Evolutionary conservation across 2,113 vertebrate species (phyloP).

Genomic region (Lamprotornis superbus): DNA sequence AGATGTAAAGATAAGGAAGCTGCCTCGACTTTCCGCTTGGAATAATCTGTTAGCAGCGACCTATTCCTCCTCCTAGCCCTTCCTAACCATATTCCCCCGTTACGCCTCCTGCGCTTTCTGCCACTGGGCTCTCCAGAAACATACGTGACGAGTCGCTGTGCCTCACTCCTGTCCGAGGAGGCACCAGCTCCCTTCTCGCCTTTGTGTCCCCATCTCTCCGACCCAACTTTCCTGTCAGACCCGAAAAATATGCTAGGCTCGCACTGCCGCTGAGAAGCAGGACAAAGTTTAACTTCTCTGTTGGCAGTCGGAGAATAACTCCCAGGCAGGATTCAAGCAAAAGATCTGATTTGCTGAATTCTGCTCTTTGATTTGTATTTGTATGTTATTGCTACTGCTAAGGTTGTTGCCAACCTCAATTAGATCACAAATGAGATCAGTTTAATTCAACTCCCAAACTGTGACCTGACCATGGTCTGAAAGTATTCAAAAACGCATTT

Average conservation of each 20-base stretch:
- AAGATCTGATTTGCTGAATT: constrained; percentile 79
- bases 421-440: constrained; percentile 83
- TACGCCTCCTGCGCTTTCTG: not conserved
- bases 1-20: constrained; percentile 62
- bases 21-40: constrained; percentile 38
- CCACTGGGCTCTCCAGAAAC: not conserved
- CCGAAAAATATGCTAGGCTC: constrained; percentile 66
- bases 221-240: constrained; percentile 53
- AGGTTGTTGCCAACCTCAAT: constrained; percentile 80
- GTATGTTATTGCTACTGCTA: constrained; percentile 77
- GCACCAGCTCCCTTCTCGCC: constrained; percentile 31
- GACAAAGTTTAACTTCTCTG: constrained; percentile 76
- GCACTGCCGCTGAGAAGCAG: constrained; percentile 60
- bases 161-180: constrained; percentile 19
- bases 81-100: not conserved
- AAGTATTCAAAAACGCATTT: constrained; percentile 78
- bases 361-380: constrained; percentile 78
- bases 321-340: constrained; percentile 75
- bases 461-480: constrained; percentile 78
- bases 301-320: constrained; percentile 72
- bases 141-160: not conserved
- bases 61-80: not conserved
- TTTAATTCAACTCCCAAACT: constrained; percentile 80
- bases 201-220: constrained; percentile 4
- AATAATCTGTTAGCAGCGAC: not conserved